These are phyloP conservation scores for Rhagoletis zephyria DNA, from an alignment of 1,140 invertebrate genomes.

Conservation along the genomic window DNA sequence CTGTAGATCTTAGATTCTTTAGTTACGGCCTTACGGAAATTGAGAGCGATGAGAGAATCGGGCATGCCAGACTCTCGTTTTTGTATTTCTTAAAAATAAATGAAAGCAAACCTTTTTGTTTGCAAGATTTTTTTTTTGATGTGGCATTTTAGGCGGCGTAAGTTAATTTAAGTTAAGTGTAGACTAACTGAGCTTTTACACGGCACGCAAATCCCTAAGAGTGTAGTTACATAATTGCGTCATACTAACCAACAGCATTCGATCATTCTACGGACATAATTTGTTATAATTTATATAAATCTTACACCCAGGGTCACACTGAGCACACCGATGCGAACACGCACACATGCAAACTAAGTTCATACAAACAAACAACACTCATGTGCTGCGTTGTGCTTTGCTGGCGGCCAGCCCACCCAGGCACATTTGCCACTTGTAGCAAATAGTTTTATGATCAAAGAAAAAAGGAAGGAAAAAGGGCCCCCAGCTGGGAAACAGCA, in stretches of 20 bases:
- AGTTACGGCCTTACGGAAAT: too few species aligned
- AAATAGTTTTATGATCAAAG: slow-evolving; percentile 16
- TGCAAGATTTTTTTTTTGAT: too few species aligned
- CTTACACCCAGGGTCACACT: not conserved
- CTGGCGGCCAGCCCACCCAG: not conserved
- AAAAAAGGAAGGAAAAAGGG: not conserved
- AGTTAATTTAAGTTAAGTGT: too few species aligned
- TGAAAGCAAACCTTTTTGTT: too few species aligned
- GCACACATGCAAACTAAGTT: not conserved
- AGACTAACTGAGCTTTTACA: too few species aligned
- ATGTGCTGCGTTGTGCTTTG: not conserved
- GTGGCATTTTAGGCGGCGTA: too few species aligned
- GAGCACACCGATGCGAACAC: not conserved
- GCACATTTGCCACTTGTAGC: slow-evolving; percentile 21
- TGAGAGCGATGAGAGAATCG: too few species aligned
- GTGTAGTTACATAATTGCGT: not conserved
- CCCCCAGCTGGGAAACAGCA: not conserved
- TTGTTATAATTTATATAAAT: slow-evolving; percentile 47
- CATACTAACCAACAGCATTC: too few species aligned
- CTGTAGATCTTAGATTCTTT: too few species aligned
- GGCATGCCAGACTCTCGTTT: too few species aligned
- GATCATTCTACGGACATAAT: not conserved
- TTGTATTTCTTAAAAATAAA: too few species aligned
- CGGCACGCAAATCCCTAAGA: not conserved
- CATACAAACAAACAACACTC: not conserved